phyloP scores from a whole-genome alignment of 2,113 vertebrate genomes.

The Muscicapa adusta region DNA sequence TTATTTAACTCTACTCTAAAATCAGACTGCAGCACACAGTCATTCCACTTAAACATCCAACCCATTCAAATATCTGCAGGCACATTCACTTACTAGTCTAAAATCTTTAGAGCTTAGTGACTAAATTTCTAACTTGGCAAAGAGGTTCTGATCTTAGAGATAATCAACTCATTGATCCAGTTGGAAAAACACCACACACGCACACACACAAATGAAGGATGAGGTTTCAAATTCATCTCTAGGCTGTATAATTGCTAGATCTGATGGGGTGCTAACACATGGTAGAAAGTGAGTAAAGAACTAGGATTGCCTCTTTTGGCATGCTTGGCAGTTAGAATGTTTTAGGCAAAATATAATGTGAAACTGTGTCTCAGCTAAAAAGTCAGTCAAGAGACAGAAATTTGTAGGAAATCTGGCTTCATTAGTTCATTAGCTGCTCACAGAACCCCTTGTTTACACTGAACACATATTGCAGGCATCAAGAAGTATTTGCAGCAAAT shows the following conservation, averaged over 20 bases:
- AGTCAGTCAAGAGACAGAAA: conserved; percentile 8
- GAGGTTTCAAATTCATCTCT: background rate
- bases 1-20: background rate
- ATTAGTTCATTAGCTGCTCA: conserved; percentile 34
- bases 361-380: background rate
- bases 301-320: background rate
- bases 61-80: background rate
- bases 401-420: conserved; percentile 35
- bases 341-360: background rate
- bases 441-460: conserved; percentile 19
- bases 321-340: background rate
- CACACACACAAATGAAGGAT: background rate
- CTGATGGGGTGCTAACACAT: fast-evolving
- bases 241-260: background rate
- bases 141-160: background rate
- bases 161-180: background rate
- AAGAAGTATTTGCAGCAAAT: conserved; percentile 13
- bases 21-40: background rate
- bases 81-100: background rate
- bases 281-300: background rate
- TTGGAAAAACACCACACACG: background rate
- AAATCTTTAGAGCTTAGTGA: background rate
- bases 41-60: background rate
- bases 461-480: conserved; percentile 31
- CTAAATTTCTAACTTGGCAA: background rate